A percentile compares a stretch with the other conserved stretches of the same genome.
phyloP scores from a whole-genome alignment of 2,113 vertebrate species.

The Tragulus kanchil region DNA sequence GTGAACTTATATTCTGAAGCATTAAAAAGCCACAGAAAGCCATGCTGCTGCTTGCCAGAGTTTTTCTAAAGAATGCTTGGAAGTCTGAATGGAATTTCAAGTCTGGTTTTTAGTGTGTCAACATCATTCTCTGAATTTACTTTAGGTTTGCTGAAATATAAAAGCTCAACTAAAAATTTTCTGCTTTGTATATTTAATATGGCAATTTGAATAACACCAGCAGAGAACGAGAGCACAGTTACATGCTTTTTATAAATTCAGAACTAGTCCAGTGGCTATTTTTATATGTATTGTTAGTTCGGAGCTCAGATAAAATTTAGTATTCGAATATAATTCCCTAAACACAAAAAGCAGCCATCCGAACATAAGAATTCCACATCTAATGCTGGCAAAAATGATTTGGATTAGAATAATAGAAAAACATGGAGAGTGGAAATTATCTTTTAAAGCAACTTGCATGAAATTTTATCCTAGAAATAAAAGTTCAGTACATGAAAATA shows the following conservation, averaged over 20 bases:
- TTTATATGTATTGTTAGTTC: constrained; percentile 72
- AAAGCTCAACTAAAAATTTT: constrained; percentile 48
- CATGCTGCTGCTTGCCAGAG: background rate
- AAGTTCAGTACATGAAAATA: constrained; percentile 50
- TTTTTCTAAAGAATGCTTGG: background rate
- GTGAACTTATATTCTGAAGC: background rate
- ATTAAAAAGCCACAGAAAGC: background rate
- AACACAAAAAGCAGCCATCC: constrained; percentile 49
- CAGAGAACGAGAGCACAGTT: constrained; percentile 71
- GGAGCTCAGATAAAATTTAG: constrained; percentile 65
- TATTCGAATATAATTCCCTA: constrained; percentile 67
- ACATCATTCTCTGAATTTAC: background rate
- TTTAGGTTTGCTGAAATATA: constrained; percentile 19
- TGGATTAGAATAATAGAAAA: constrained; percentile 50
- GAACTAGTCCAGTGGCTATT: constrained; percentile 53
- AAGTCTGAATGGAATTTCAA: background rate
- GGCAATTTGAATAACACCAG: constrained; percentile 67
- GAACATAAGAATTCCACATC: background rate
- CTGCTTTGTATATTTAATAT: constrained; percentile 52
- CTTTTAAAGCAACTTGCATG: constrained; percentile 55
- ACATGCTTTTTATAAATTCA: constrained; percentile 65
- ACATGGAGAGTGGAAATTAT: constrained; percentile 47
- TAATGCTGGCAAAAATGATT: background rate
- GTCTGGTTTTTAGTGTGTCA: background rate
- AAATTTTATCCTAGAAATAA: constrained; percentile 63